phyloP scores from a whole-genome alignment of 2,797 vertebrate species.

The Ctenopoma kingsleyae region DNA sequence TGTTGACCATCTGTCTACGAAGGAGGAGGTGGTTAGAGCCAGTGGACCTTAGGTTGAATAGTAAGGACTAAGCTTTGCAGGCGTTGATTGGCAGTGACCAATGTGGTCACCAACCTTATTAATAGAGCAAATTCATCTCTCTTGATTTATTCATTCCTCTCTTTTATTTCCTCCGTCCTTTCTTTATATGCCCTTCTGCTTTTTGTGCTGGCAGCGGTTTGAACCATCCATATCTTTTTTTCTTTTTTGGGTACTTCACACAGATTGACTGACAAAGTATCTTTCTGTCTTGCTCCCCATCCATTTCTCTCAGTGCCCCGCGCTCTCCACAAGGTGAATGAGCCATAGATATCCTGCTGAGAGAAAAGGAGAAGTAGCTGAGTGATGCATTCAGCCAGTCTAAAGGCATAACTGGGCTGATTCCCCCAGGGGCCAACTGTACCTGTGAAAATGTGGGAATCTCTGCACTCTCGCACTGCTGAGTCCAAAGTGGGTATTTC shows the following conservation, averaged over 20 bases:
- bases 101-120: conserved; percentile 74
- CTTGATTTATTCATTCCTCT: conserved; percentile 44
- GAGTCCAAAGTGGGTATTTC: conserved; percentile 44
- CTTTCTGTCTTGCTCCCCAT: conserved; percentile 5
- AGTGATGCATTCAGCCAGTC: conserved; percentile 53
- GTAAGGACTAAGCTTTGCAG: conserved; percentile 81
- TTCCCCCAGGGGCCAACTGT: conserved; percentile 34
- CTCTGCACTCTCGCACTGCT: conserved; percentile 26
- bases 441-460: conserved; percentile 43
- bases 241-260: conserved; percentile 25
- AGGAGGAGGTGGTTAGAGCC: conserved; percentile 58
- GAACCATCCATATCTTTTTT: conserved; percentile 2
- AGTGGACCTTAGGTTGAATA: conserved; percentile 40
- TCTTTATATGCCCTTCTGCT: conserved; percentile 16
- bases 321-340: conserved; percentile 51
- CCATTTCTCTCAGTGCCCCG: conserved; percentile 18
- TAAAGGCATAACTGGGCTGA: conserved; percentile 28
- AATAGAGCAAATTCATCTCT: conserved; percentile 76
- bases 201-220: conserved; percentile 20
- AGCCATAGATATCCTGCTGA: conserved; percentile 57
- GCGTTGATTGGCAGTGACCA: conserved; percentile 71
- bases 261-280: conserved; percentile 34
- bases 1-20: conserved; percentile 88
- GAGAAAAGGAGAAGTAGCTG: conserved; percentile 56
- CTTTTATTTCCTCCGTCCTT: conserved; percentile 19